These are phyloP conservation scores for Xestia c-nigrum DNA, from an alignment of 2,888 invertebrate species.

Conservation along the genomic window DNA sequence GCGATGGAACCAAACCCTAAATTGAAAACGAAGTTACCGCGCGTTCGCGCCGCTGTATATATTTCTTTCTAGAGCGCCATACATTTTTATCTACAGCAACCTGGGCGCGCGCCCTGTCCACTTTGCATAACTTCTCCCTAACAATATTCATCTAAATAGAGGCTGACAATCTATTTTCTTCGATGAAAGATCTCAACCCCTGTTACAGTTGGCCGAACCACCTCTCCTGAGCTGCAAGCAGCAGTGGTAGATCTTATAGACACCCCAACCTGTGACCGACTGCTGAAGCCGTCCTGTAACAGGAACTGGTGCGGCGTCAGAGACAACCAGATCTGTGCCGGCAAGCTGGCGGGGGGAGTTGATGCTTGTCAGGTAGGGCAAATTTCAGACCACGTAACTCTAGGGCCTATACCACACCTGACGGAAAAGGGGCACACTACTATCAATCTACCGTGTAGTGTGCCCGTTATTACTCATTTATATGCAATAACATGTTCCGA, in stretches of 20 bases:
- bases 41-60: no score
- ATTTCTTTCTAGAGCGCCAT: no score
- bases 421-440: no score
- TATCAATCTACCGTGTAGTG: no score
- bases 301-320: slow-evolving; percentile 77
- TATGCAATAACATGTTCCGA: no score
- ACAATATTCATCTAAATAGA: not conserved
- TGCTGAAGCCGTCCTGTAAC: slow-evolving; percentile 71
- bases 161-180: not conserved
- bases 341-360: slow-evolving; percentile 78
- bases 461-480: no score
- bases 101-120: no score
- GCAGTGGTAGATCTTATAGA: slow-evolving; percentile 77
- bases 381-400: not conserved
- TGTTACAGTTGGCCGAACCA: slow-evolving; percentile 65
- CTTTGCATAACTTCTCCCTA: no score
- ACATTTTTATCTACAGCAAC: no score
- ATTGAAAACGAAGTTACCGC: no score
- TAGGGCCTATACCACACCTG: not conserved
- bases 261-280: slow-evolving; percentile 67
- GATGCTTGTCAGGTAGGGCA: slow-evolving; percentile 80
- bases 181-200: not conserved
- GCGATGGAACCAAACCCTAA: no score
- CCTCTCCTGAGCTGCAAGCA: slow-evolving; percentile 76
- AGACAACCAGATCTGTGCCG: slow-evolving; percentile 81